These are phyloP conservation scores for Synergus itoensis DNA, from an alignment of 2,888 invertebrate genomes.

Conservation along the genomic window DNA sequence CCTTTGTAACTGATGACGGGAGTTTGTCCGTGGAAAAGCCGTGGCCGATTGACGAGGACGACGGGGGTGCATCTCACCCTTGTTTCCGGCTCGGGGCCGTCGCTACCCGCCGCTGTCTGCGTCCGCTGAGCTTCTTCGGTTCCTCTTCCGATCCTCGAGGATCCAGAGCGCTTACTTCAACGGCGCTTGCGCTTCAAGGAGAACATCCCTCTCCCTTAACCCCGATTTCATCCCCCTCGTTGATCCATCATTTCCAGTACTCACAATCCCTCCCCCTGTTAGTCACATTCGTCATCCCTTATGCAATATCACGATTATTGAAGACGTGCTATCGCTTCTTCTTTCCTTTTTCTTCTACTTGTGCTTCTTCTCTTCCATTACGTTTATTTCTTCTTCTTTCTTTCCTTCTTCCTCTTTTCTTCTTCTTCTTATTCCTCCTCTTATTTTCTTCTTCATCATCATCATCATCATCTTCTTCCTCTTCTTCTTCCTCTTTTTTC, in stretches of 20 bases:
- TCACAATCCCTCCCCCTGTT: slow-evolving; percentile 42
- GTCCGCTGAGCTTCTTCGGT: slow-evolving; percentile 70
- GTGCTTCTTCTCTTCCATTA: neutral
- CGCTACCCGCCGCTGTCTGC: slow-evolving; percentile 71
- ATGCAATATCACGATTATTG: slow-evolving; percentile 17
- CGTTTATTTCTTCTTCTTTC: neutral
- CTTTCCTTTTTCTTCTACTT: neutral
- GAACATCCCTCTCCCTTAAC: slow-evolving; percentile 45
- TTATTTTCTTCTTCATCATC: too few species aligned
- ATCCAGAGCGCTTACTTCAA: slow-evolving; percentile 59
- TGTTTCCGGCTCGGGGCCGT: slow-evolving; percentile 72
- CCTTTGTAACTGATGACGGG: slow-evolving; percentile 59
- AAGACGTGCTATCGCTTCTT: slow-evolving; percentile 3
- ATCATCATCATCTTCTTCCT: too few species aligned
- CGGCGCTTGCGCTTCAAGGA: slow-evolving; percentile 53
- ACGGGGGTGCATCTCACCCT: slow-evolving; percentile 70
- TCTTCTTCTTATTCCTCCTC: neutral
- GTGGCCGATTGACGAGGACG: slow-evolving; percentile 71
- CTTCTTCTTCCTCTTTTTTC: neutral
- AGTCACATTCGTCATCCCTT: slow-evolving; percentile 40
- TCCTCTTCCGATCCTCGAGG: slow-evolving; percentile 70
- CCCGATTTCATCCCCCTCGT: slow-evolving; percentile 45
- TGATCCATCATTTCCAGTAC: slow-evolving; percentile 53
- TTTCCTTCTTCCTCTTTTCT: neutral
- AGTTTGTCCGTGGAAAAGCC: slow-evolving; percentile 70